phyloP scores from a whole-genome alignment of 1,140 invertebrate species.

The Halyomorpha halys region DNA sequence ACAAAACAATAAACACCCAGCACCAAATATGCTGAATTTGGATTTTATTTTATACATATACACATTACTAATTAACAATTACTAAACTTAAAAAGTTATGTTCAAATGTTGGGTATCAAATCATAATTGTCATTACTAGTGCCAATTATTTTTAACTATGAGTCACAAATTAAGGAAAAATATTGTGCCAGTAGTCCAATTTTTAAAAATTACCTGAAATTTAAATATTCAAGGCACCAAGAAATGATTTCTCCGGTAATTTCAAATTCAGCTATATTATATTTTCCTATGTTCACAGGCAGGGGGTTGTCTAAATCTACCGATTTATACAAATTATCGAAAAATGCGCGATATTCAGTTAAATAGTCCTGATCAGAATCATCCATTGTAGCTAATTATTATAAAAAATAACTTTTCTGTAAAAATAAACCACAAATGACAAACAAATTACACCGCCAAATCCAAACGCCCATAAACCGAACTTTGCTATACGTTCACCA shows the following conservation, averaged over 20 bases:
- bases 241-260: conserved; percentile 12
- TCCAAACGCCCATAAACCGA: neutral
- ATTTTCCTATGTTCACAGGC: conserved; percentile 11
- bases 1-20: neutral
- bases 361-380: conserved; percentile 8
- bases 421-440: neutral
- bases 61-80: neutral
- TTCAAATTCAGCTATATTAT: conserved; percentile 18
- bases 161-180: neutral
- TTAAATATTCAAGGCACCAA: conserved; percentile 21
- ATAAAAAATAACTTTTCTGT: neutral
- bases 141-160: conserved; percentile 13
- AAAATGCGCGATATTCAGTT: conserved; percentile 3
- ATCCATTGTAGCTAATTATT: neutral
- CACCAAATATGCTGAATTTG: neutral
- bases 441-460: conserved; percentile 6
- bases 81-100: neutral
- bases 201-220: neutral
- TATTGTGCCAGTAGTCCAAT: neutral
- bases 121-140: neutral
- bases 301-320: neutral
- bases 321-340: conserved; percentile 5
- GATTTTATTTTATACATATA: neutral
- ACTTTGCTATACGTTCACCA: too few species aligned
- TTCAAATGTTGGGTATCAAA: neutral